phyloP scores from a whole-genome alignment of 2,797 vertebrate species.

The Helarctos malayanus region DNA sequence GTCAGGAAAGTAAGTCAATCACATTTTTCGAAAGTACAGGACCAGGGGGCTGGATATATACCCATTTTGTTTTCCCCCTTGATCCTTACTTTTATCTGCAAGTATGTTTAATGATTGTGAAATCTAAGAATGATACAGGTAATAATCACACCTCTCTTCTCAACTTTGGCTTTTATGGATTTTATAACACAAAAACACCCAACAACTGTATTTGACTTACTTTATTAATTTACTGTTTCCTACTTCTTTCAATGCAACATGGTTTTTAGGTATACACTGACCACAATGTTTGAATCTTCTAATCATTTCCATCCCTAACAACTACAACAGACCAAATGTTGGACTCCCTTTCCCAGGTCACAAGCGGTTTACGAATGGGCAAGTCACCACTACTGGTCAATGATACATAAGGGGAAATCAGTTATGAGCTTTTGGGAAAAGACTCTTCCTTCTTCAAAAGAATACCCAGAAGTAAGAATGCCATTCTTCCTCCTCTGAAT shows the following conservation, averaged over 20 bases:
- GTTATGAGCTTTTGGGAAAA: neutral
- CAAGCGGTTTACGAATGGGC: neutral
- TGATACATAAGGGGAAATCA: neutral
- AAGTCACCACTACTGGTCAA: neutral
- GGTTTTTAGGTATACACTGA: neutral
- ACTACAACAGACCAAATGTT: neutral
- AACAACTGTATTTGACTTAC: neutral
- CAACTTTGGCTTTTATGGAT: constrained; percentile 5
- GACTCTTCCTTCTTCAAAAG: neutral
- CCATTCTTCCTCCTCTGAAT: neutral
- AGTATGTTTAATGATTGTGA: neutral
- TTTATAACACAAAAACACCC: neutral
- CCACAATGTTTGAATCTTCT: neutral
- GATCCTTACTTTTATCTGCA: neutral
- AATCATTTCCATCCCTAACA: neutral
- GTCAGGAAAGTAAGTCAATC: constrained; percentile 29
- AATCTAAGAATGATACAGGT: neutral
- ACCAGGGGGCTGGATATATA: neutral
- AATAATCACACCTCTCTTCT: neutral
- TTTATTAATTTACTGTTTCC: neutral
- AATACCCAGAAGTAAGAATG: neutral
- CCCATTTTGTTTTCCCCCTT: neutral
- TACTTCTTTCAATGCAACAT: neutral
- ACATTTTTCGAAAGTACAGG: neutral
- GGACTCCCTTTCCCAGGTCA: neutral